Base-by-base conservation (phyloP, 64 coral and sea anemone genomes). In the Montipora capricornis region DNA sequence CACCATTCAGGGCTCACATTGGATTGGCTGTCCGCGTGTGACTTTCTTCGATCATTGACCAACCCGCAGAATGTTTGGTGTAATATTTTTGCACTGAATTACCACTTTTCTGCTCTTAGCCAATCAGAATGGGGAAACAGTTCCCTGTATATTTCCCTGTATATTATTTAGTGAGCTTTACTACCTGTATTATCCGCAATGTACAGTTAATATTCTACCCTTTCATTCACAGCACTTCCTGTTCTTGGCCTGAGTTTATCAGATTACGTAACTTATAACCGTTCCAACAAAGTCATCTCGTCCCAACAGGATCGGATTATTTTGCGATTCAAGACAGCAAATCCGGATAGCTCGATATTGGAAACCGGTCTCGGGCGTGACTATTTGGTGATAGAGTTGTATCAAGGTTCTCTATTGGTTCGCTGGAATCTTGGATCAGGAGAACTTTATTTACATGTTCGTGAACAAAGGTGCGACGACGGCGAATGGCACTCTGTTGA, bases 391-490 rank as follows among this genome's bases (percentile, higher is more conserved):
- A 71, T 86, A 11, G 82, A 69, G 20, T 64, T 86, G 24, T 48
- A 1, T n/a, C 17, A 3, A 19, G 82, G 82, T 46, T 86, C 9
- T 47, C 45, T 86, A 44, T 47, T 86, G 44, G 5, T 86, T 71
- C 82, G 82, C 45, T 86, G 82, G 82, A 73, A 86, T 20, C 82
- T 86, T n/a, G 82, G 82, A 86, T 86, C 46, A 2, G 82, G 82
- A 22, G 82, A 86, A 51, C n/a, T 86, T 3, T 12, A 86, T 64
- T 13, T 86, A 8, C 82, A 86, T 44, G 66, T 50, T 29, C 64
- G 62, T 73, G 82, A 86, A 0, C 67, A 52, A 86, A 4, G 17
- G 82, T 71, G 44, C 64, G 20, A 68, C 24, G 82, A 86, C 20
- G n/a, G 68, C 46, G 24, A 70, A 8, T 86, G 82, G 82, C 82